Conservation (phyloP, 2,888 invertebrate genomes). For the Papilio protenor region DNA sequence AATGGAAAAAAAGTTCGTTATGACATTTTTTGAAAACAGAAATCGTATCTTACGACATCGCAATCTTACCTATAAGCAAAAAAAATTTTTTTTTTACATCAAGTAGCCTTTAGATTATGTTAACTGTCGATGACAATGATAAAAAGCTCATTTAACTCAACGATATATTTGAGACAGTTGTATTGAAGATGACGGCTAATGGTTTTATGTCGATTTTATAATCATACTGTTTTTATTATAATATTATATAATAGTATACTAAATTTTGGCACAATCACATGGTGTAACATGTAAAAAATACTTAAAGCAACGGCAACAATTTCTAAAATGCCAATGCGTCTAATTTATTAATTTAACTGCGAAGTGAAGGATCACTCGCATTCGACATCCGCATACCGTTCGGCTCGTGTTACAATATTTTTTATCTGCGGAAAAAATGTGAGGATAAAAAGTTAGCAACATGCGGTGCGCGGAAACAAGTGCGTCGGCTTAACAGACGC, state of each 20-base stretch:
- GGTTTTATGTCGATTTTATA: neutral
- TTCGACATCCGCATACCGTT: conserved; percentile 75
- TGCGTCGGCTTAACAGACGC: conserved; percentile 59
- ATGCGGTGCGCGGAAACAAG: conserved; percentile 65
- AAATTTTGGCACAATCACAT: neutral
- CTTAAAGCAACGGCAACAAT: conserved; percentile 40
- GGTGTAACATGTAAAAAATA: conserved; percentile 25
- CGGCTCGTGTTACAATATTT: conserved; percentile 76
- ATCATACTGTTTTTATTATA: neutral
- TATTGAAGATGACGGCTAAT: neutral
- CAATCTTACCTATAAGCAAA: neutral
- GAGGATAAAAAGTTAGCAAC: conserved; percentile 69
- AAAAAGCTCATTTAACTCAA: neutral
- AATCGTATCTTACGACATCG: neutral
- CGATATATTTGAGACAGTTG: neutral
- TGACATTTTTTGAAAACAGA: neutral
- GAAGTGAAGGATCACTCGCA: conserved; percentile 49
- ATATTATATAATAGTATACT: neutral
- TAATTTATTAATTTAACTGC: conserved; percentile 52
- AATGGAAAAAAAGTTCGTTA: conserved; percentile 37
- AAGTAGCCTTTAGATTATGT: neutral
- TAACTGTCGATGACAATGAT: too few species aligned
- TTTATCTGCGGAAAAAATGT: conserved; percentile 63
- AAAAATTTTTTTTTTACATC: neutral
- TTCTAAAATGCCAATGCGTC: conserved; percentile 46